Percentiles rank a stretch among this genome's conserved stretches.
Evolutionary conservation across 2,113 vertebrate species (phyloP).

Genomic region (Poecilia latipinna): DNA sequence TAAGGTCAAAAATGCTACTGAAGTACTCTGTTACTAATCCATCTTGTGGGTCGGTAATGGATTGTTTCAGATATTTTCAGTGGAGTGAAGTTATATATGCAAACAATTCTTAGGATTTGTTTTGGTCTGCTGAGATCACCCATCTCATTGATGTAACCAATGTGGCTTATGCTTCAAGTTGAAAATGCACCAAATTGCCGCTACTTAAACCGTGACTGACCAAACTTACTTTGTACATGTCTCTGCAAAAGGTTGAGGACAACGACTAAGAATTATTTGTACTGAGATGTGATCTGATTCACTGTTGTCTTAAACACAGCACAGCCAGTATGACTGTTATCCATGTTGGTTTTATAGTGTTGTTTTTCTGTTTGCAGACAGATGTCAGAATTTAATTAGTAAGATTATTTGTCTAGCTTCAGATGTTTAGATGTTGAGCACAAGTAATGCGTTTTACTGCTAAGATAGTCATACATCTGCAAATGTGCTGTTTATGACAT

Average conservation of each 20-base stretch:
- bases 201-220: not conserved
- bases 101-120: conserved; percentile 43
- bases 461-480: conserved; percentile 8
- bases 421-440: conserved; percentile 5
- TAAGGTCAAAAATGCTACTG: conserved; percentile 43
- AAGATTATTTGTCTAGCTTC: not conserved
- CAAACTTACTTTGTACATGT: not conserved
- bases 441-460: not conserved
- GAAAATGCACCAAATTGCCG: conserved; percentile 11
- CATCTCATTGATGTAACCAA: conserved; percentile 3
- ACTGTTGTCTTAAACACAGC: conserved; percentile 64
- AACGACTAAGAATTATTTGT: conserved; percentile 43
- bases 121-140: conserved; percentile 16
- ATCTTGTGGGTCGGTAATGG: conserved; percentile 12
- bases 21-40: conserved; percentile 39
- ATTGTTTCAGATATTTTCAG: conserved; percentile 24
- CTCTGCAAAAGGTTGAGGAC: conserved; percentile 20
- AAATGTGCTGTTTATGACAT: not conserved
- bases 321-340: conserved; percentile 64
- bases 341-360: conserved; percentile 47
- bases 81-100: conserved; percentile 34
- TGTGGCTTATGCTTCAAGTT: not conserved
- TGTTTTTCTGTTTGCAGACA: conserved; percentile 3
- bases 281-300: conserved; percentile 30
- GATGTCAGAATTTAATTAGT: conserved; percentile 17